phyloP scores from a whole-genome alignment of 2,797 vertebrate species.

The Pseudomugil gertrudae region DNA sequence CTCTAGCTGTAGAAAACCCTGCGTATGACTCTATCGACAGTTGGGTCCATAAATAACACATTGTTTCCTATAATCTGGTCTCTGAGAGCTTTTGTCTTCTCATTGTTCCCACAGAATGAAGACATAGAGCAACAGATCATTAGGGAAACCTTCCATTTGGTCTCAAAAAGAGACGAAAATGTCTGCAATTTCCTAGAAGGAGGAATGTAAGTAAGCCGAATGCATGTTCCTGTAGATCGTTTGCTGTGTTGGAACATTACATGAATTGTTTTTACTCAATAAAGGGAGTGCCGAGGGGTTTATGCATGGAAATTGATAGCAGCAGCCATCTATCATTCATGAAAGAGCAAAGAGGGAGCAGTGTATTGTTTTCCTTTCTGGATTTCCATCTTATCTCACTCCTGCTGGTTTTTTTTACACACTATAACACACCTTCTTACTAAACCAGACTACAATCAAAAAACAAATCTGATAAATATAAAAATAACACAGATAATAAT shows the following conservation, averaged over 20 bases:
- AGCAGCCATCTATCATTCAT: slow-evolving; percentile 56
- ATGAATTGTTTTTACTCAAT: slow-evolving; percentile 11
- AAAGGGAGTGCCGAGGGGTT: slow-evolving; percentile 15
- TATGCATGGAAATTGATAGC: slow-evolving; percentile 19
- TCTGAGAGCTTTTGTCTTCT: slow-evolving; percentile 20
- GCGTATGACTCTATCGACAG: too few relatives aligned
- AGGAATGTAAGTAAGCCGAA: slow-evolving; percentile 90
- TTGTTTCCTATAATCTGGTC: slow-evolving; percentile 22
- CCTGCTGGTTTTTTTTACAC: background rate
- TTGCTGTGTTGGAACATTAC: background rate
- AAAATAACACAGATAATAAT: background rate
- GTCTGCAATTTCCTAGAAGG: slow-evolving; percentile 99
- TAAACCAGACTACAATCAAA: background rate
- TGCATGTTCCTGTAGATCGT: background rate
- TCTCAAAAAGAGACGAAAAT: slow-evolving; percentile 97
- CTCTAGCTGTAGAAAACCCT: background rate
- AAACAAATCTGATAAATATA: background rate
- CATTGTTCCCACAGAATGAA: slow-evolving; percentile 86
- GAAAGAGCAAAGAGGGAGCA: slow-evolving; percentile 7
- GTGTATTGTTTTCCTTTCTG: slow-evolving; percentile 30
- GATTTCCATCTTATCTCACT: background rate
- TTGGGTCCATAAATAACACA: slow-evolving; percentile 8
- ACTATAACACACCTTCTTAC: background rate
- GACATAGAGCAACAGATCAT: slow-evolving; percentile 98
- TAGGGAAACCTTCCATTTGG: slow-evolving; percentile 98